Evolutionary conservation across 2,113 vertebrate species (phyloP).

Genomic region (Tachycineta bicolor): DNA sequence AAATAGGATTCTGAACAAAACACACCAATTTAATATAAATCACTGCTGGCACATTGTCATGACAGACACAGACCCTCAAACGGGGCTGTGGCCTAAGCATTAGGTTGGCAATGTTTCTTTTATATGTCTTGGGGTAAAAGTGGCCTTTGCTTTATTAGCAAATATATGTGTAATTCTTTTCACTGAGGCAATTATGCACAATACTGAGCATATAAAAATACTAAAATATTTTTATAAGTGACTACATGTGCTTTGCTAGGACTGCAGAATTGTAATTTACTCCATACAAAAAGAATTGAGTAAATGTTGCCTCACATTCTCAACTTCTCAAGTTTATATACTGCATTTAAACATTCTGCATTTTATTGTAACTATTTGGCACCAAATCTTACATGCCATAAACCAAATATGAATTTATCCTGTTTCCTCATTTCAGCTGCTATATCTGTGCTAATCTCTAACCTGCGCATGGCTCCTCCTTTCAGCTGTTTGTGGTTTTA

Average conservation of each 20-base stretch:
- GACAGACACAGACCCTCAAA: neutral
- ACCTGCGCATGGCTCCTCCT: neutral
- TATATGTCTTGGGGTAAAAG: neutral
- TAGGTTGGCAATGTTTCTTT: neutral
- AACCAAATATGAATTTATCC: neutral
- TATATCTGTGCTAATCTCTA: neutral
- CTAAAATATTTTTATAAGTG: neutral
- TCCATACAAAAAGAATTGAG: neutral
- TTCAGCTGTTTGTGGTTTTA: neutral
- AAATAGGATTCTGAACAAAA: neutral
- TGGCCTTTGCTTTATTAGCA: neutral
- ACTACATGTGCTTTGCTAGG: neutral
- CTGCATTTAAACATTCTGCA: neutral
- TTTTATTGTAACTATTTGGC: constrained; percentile 27
- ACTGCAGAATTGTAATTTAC: neutral
- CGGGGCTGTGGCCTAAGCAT: rapidly evolving
- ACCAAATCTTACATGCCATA: neutral
- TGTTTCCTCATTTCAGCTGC: neutral
- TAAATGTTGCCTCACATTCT: neutral
- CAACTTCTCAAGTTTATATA: neutral
- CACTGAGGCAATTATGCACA: neutral
- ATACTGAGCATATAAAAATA: neutral
- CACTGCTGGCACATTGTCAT: neutral
- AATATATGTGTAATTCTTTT: neutral
- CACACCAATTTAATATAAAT: neutral